Percentiles rank a stretch among this genome's conserved stretches.
phyloP scores from a whole-genome alignment of 2,113 vertebrate species.

The Amblyornis subalaris region DNA sequence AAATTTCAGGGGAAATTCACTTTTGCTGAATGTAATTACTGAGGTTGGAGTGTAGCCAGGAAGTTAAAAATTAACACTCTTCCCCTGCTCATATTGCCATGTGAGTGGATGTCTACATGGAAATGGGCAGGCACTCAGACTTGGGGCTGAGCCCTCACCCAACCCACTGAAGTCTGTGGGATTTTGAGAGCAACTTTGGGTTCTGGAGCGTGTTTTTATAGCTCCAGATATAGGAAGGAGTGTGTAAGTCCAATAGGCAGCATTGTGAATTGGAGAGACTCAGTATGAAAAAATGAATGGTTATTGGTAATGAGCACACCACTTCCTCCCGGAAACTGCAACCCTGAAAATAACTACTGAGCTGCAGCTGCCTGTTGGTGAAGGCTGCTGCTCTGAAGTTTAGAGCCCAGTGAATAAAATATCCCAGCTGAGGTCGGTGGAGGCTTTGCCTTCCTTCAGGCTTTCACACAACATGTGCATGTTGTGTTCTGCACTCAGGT shows the following conservation, averaged over 20 bases:
- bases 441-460: background rate
- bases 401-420: background rate
- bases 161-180: background rate
- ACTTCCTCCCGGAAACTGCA: background rate
- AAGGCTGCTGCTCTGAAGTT: background rate
- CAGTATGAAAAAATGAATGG: background rate
- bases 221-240: background rate
- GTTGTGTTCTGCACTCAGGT: background rate
- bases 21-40: constrained; percentile 49
- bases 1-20: constrained; percentile 57
- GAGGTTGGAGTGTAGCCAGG: constrained; percentile 34
- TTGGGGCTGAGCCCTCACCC: background rate
- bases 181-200: background rate
- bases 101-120: background rate
- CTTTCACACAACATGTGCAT: rapidly evolving
- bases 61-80: constrained; percentile 34
- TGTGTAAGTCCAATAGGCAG: background rate
- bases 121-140: background rate
- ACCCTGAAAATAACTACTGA: background rate
- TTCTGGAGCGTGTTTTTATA: background rate
- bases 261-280: background rate
- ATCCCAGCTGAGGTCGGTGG: background rate
- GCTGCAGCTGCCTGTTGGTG: background rate
- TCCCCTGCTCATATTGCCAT: background rate
- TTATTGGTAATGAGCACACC: background rate